Evolutionary conservation across 37 sponge, comb jelly and placozoan species (phyloP).

Genomic region (Theonella swinhoei): DNA sequence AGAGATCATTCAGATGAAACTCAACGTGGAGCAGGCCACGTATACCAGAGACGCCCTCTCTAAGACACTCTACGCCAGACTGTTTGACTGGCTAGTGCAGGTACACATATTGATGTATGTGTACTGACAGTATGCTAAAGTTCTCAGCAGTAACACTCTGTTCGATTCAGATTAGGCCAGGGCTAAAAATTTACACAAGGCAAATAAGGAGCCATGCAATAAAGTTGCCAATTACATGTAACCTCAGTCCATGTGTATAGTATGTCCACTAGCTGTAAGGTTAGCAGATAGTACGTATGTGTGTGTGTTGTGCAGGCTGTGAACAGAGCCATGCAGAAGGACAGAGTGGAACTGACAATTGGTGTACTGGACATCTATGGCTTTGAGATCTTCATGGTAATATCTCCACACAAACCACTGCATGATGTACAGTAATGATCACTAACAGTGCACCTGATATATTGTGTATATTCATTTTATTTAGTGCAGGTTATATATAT

Average conservation of each 20-base stretch:
- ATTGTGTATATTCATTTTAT: too few relatives aligned
- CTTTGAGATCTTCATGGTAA: conserved; percentile 96
- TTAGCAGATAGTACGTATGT: too few relatives aligned
- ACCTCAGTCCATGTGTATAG: too few relatives aligned
- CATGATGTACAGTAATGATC: too few relatives aligned
- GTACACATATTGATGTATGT: conserved; percentile 16
- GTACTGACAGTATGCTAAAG: not conserved
- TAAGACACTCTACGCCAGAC: conserved; percentile 91
- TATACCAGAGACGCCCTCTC: conserved; percentile 95
- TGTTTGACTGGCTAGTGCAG: conserved; percentile 95
- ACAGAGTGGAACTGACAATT: conserved; percentile 67
- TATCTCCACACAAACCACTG: not conserved
- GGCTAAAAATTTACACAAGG: too few relatives aligned
- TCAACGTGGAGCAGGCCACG: conserved; percentile 94
- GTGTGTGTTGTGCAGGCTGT: conserved; percentile 65
- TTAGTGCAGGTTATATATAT: too few relatives aligned
- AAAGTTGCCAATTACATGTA: too few relatives aligned
- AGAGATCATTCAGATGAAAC: conserved; percentile 84
- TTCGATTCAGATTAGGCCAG: too few relatives aligned
- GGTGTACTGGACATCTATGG: conserved; percentile 98
- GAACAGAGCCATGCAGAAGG: conserved; percentile 91
- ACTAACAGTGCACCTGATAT: too few relatives aligned
- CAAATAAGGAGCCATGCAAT: too few relatives aligned
- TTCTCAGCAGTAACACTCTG: too few relatives aligned
- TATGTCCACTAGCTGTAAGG: too few relatives aligned